Evolutionary conservation across 2,888 invertebrate species (phyloP), one percentile per base, ranked within the genome.

Genomic region (Pantelozetes paolii): DNA sequence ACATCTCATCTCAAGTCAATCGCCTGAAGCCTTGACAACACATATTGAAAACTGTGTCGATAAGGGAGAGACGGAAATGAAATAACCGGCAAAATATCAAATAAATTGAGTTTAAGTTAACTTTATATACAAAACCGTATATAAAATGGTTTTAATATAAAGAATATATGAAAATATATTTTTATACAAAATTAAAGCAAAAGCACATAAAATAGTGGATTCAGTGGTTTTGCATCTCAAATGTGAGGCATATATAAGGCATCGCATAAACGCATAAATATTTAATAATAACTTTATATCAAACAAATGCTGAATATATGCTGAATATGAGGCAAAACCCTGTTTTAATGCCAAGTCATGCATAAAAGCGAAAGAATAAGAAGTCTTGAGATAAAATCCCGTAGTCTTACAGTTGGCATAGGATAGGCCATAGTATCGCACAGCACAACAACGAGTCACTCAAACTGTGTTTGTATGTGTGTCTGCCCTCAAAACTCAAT

Each of bases 321-420:
- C 67, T 67, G 67, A 67, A 67, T 67, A 67, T 67, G 67, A 36
- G 40, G 67, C 23, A 67, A 67, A 67, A 67, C 67, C 67, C 40
- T 67, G 67, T 67, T 67, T 67, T 67, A 67, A 67, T 67, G 67
- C 40, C 67, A 67, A 67, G 67, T 67, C 67, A 67, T 67, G 67
- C 40, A 67, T 67, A 67, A 67, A 67, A 67, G 36, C 28, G 36
- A 67, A 18, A 57, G 57, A 57, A 28, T n/a, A 26, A 23, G 57
- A 67, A 36, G 20, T 36, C 20, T 32, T 18, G n/a, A 67, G 9
- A 67, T 9, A 62, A 32, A 67, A 36, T 36, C 40, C 20, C 40
- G n/a, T 15, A 15, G 67, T 40, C 67, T 36, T 67, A 40, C 40
- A 67, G 15, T 18, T 32, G n/a, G 26, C 30, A 59, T 18, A 20